A percentile compares a stretch with the other conserved stretches of the same genome.
These are phyloP conservation scores for Sciurus carolinensis DNA, from an alignment of 2,797 vertebrate species.

Conservation along the genomic window DNA sequence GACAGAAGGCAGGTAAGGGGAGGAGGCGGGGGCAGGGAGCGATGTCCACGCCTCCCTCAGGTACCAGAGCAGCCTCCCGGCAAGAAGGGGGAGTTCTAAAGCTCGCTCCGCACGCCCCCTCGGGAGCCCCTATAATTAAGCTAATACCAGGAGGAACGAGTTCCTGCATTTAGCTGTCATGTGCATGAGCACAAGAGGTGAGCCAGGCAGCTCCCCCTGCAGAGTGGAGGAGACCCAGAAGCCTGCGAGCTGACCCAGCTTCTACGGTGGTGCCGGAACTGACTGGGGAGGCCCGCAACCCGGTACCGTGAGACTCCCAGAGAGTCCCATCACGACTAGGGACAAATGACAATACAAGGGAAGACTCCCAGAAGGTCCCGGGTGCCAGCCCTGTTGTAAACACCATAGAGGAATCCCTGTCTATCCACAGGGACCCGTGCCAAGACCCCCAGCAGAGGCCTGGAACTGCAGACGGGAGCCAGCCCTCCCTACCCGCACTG, in stretches of 20 bases:
- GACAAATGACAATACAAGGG: background rate
- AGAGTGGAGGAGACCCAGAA: background rate
- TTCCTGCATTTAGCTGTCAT: conserved; percentile 69
- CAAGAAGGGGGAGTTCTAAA: background rate
- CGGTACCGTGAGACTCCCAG: background rate
- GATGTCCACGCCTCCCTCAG: background rate
- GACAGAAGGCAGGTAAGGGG: background rate
- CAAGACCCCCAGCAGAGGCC: background rate
- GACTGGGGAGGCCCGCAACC: background rate
- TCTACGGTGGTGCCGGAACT: background rate
- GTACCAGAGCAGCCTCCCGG: background rate
- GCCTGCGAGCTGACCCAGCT: conserved; percentile 22
- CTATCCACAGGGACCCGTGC: background rate
- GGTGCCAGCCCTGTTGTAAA: background rate
- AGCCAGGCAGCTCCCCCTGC: conserved; percentile 12
- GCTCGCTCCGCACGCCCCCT: background rate
- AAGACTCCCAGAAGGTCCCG: background rate
- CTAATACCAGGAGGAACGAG: conserved; percentile 74
- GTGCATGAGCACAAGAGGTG: background rate
- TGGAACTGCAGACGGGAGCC: background rate
- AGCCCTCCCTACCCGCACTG: background rate
- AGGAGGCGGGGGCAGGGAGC: background rate
- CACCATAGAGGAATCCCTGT: background rate
- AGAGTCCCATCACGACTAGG: background rate
- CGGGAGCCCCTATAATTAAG: conserved; percentile 78